Evolutionary conservation across 1,140 invertebrate genomes (phyloP).

Genomic region (Apis mellifera): DNA sequence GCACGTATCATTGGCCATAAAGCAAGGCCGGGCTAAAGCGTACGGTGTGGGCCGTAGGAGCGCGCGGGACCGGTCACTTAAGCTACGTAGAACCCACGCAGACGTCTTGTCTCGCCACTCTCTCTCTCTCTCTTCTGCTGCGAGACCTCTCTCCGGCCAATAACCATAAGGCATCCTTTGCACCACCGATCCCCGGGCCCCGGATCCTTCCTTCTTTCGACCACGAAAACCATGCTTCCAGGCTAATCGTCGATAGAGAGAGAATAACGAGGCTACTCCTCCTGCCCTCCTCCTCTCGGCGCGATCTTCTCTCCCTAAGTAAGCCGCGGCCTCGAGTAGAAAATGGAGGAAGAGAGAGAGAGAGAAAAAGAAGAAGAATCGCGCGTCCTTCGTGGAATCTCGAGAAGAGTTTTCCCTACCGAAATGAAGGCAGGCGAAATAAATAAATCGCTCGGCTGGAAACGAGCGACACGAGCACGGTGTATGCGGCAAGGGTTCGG

Average conservation of each 20-base stretch:
- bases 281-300: background rate
- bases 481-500: background rate
- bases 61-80: constrained; percentile 72
- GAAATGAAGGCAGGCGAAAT: background rate
- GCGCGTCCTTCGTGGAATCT: constrained; percentile 10
- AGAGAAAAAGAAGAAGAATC: background rate
- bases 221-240: constrained; percentile 52
- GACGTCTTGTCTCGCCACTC: constrained; percentile 73
- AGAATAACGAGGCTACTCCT: constrained; percentile 45
- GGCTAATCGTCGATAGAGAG: constrained; percentile 51
- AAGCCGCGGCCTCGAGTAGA: background rate
- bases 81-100: constrained; percentile 75
- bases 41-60: constrained; percentile 67
- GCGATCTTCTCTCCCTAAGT: too few species aligned
- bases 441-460: constrained; percentile 27
- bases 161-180: constrained; percentile 77
- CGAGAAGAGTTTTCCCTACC: constrained; percentile 10
- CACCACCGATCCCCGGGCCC: constrained; percentile 41
- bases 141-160: constrained; percentile 60
- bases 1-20: constrained; percentile 80
- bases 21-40: constrained; percentile 67
- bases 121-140: too few species aligned
- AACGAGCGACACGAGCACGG: background rate
- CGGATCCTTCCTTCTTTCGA: background rate
- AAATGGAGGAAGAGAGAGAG: background rate